Percentiles rank a stretch among this genome's conserved stretches.
Evolutionary conservation across 2,888 invertebrate species (phyloP).

Genomic region (Euspilapteryx auroguttella): DNA sequence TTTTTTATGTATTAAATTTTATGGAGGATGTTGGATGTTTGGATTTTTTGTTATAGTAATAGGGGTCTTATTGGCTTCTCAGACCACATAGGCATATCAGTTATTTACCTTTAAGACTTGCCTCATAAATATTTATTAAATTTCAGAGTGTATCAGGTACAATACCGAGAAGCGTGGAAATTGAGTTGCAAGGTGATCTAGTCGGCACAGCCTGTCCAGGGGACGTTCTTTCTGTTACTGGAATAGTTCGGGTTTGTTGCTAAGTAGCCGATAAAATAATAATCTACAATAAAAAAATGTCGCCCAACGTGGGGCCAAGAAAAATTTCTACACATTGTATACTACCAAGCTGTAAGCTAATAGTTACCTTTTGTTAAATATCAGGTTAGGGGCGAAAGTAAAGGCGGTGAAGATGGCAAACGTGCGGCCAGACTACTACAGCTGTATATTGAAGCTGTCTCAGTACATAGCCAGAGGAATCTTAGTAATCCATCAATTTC

Average conservation of each 20-base stretch:
- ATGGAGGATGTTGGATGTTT: too few relatives aligned
- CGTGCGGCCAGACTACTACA: conserved; percentile 65
- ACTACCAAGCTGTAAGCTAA: too few relatives aligned
- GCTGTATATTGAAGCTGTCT: conserved; percentile 80
- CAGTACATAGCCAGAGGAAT: conserved; percentile 73
- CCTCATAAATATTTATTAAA: too few relatives aligned
- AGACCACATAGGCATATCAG: too few relatives aligned
- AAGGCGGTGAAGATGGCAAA: conserved; percentile 55
- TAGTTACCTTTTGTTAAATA: too few relatives aligned
- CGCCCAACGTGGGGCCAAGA: too few relatives aligned
- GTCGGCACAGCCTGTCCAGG: conserved; percentile 85
- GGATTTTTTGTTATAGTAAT: too few relatives aligned
- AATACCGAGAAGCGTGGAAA: conserved; percentile 79
- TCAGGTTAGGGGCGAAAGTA: conserved; percentile 63
- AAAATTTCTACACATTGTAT: too few relatives aligned
- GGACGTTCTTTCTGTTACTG: conserved; percentile 84
- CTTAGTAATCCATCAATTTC: conserved; percentile 57
- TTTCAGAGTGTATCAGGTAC: conserved; percentile 66
- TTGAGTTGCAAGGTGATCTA: conserved; percentile 81
- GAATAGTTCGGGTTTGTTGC: conserved; percentile 73
- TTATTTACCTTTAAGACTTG: too few relatives aligned
- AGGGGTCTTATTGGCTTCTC: too few relatives aligned
- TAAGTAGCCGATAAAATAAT: conserved; percentile 3
- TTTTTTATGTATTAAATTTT: too few relatives aligned
- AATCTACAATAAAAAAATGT: too few relatives aligned